These are phyloP conservation scores for Hippoglossus stenolepis DNA, from an alignment of 2,113 vertebrate species.

Conservation along the genomic window DNA sequence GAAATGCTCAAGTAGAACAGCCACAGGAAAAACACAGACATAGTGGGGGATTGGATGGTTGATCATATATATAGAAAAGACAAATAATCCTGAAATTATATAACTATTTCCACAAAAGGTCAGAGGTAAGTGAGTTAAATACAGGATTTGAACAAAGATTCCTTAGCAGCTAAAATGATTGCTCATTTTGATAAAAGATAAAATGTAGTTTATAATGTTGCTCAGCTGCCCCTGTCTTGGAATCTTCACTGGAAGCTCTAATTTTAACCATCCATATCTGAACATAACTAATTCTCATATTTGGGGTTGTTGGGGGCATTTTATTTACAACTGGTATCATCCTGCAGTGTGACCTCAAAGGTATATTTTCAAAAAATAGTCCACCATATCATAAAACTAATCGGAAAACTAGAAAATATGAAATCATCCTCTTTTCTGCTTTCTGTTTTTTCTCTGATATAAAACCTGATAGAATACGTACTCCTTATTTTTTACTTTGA, in stretches of 20 bases:
- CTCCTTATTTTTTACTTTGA: background rate
- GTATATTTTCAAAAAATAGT: background rate
- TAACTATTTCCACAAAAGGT: background rate
- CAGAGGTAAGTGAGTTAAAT: background rate
- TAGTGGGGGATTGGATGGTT: too few species aligned
- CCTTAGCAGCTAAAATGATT: background rate
- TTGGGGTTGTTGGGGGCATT: background rate
- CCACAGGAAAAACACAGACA: too few species aligned
- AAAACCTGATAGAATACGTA: background rate
- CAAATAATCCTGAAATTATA: too few species aligned
- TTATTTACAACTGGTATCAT: background rate
- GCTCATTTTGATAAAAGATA: background rate
- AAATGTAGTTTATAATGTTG: background rate
- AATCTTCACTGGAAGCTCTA: too few species aligned
- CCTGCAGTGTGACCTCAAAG: background rate
- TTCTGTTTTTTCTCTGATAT: background rate
- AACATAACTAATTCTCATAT: background rate
- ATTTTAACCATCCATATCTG: background rate
- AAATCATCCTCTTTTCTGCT: background rate
- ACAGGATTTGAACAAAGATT: background rate
- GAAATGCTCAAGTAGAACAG: background rate
- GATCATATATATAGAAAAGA: too few species aligned
- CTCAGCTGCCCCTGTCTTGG: background rate
- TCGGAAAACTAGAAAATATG: background rate
- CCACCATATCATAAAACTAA: background rate